Base-by-base conservation (phyloP, 64 coral and sea anemone genomes). In the Actinia equina region DNA sequence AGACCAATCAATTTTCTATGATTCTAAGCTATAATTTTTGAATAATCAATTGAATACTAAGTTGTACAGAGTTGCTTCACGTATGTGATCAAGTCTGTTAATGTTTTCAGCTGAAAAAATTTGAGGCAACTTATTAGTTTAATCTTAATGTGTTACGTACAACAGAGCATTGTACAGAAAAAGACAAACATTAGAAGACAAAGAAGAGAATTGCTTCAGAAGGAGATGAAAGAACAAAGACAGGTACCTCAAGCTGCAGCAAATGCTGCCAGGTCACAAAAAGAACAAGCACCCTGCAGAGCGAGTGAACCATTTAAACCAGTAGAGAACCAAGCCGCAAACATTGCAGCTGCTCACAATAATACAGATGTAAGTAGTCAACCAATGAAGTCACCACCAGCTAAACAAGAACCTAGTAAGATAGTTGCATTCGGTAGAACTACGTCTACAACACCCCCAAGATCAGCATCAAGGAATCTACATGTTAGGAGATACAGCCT, bases 391-490 rank as follows among this genome's bases (percentile, higher is more conserved):
- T 52, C 94, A 17, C 89, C 89, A n/a, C 58, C 85, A 4, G 43
- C 46, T 20, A 96, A 77, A 77, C 54, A 85, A 54, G 94, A 96
- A 55, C 45, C 77, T 42, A 89, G 85, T 49, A 92, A 82, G 14
- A 89, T 91, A 27, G 94, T 96, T 9, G 94, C 94, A 80, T 96
- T 96, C 90, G 94, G 94, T 23, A 96, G 94, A 86, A 96, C 94
- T 79, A 96, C 94, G 9, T 43, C 82, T 52, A 81, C 88, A 63
- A 90, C 91, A 22, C 91, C 86, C 63, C 91, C 87, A 30, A 90
- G 77, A 90, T 77, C 94, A 27, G 85, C 94, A 49, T 86, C 91
- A 56, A 89, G 80, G 43, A 44, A 82, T 77, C 44, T 84, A 14
- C 88, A 93, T 52, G 80, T 92, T 26, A 96, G 94, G 79, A 92